A percentile compares a stretch with the other conserved stretches of the same genome.
These are phyloP conservation scores for Zygogramma bicolorata DNA, from an alignment of 2,888 invertebrate species.

Conservation along the genomic window DNA sequence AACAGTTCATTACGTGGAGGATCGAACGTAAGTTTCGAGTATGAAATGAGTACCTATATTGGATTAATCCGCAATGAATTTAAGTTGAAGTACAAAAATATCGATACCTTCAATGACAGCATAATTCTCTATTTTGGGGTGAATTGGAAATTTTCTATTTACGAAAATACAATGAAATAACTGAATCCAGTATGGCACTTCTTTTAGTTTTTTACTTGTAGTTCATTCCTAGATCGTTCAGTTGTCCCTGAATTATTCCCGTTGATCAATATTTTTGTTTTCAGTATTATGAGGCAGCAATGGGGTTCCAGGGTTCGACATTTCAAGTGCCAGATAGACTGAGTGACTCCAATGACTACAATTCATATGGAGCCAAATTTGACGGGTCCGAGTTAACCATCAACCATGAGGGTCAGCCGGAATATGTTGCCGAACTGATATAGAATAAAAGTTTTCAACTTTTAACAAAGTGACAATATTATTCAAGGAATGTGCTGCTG, in stretches of 20 bases:
- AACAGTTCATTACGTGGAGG: slow-evolving; percentile 70
- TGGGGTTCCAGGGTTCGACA: slow-evolving; percentile 79
- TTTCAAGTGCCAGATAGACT: slow-evolving; percentile 76
- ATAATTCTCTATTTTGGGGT: no score
- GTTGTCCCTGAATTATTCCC: no score
- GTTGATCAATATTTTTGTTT: no score
- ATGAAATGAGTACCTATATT: no score
- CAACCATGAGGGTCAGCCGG: slow-evolving; percentile 72
- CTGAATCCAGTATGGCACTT: no score
- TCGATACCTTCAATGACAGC: no score
- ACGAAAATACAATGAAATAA: no score
- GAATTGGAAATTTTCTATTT: no score
- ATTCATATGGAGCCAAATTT: slow-evolving; percentile 57
- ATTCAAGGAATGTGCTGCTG: slow-evolving; percentile 33
- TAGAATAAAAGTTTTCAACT: slow-evolving; percentile 54
- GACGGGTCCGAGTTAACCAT: slow-evolving; percentile 68
- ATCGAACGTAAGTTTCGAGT: slow-evolving; percentile 68
- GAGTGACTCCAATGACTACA: slow-evolving; percentile 53
- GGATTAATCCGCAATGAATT: no score
- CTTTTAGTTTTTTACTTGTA: no score
- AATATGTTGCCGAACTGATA: slow-evolving; percentile 73
- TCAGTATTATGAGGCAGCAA: slow-evolving; percentile 74
- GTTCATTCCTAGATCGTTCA: no score
- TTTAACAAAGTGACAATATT: slow-evolving; percentile 43
- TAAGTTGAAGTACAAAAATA: no score